Base-by-base conservation (phyloP, 2,888 invertebrate species). In the Agrotis puta region DNA sequence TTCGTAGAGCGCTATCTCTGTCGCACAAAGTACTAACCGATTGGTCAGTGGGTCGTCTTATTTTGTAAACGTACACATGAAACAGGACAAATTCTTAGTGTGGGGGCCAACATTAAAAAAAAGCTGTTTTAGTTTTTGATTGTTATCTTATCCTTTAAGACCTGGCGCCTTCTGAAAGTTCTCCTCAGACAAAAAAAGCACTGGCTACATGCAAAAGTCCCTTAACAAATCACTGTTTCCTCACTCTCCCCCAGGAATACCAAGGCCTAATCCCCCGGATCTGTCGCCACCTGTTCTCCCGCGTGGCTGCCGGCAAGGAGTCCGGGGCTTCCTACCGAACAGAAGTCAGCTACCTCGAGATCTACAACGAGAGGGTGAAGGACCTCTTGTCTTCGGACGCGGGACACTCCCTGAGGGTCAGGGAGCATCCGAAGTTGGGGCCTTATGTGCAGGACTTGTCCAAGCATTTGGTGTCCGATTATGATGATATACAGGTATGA, bases 401-500 rank as follows among this genome's bases (percentile, higher is more conserved):
- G 57, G 97, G 96, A 0, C 98, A 98, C 92, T 97, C 97, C 2
- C 95, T 98, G 7, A 96, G 97, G 87, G 98, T 98, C 53, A 94
- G 98, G 24, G 98, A 98, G 90, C 98, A 98, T 92, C 98, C 98
- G 0, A 97, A 97, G 81, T 94, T 97, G 64, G 98, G 98, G 4
- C 98, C 98, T 0, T 98, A 98, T 84, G 99, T 99, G 9, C 98
- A 99, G 94, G 98, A 98, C 86, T 93, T 98, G 82, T 98, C 98
- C 0, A 98, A 97, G 86, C 98, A 98, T 94, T 96, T 98, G 58
- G 98, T 98, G 18, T 98, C 98, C 1, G 98, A 98, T 92, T 98
- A 98, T 91, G 97, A 97, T 81, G 98, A 98, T 91, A 98, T 98
- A 90, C 97, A 98, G 96, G 98, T 98, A n/a, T n/a, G n/a, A n/a